These are phyloP conservation scores for Hyles lineata DNA, from an alignment of 2,888 invertebrate species.

Conservation along the genomic window DNA sequence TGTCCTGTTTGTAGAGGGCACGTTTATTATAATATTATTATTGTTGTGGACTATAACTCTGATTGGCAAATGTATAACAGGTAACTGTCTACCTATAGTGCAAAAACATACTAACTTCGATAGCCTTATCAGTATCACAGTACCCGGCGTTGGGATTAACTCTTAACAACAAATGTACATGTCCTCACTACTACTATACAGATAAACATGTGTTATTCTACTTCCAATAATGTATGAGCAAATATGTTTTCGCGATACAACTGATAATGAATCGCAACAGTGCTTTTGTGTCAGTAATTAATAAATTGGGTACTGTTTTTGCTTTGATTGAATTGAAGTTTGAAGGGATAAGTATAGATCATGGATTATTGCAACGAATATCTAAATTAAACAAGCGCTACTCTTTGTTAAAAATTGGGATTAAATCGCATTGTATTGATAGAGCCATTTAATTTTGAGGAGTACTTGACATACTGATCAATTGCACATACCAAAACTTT, in stretches of 20 bases:
- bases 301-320: neutral
- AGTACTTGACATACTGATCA: too few species aligned
- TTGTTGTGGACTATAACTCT: too few species aligned
- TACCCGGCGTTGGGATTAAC: neutral
- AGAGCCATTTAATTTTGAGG: too few species aligned
- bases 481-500: too few species aligned
- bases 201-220: neutral
- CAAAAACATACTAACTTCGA: neutral
- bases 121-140: neutral
- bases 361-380: neutral
- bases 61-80: too few species aligned
- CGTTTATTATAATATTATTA: too few species aligned
- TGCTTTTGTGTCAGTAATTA: neutral
- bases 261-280: neutral
- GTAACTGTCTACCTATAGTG: neutral
- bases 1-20: too few species aligned
- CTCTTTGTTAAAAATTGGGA: neutral
- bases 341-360: neutral
- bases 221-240: conserved; percentile 1
- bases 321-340: neutral
- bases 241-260: conserved; percentile 1
- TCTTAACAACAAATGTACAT: neutral
- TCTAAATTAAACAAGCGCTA: neutral
- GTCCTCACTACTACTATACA: neutral
- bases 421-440: too few species aligned